Percentiles rank a stretch among this genome's conserved stretches.
Conservation (phyloP, 2,888 invertebrate species). For the Xestoiulus laeticollis region DNA sequence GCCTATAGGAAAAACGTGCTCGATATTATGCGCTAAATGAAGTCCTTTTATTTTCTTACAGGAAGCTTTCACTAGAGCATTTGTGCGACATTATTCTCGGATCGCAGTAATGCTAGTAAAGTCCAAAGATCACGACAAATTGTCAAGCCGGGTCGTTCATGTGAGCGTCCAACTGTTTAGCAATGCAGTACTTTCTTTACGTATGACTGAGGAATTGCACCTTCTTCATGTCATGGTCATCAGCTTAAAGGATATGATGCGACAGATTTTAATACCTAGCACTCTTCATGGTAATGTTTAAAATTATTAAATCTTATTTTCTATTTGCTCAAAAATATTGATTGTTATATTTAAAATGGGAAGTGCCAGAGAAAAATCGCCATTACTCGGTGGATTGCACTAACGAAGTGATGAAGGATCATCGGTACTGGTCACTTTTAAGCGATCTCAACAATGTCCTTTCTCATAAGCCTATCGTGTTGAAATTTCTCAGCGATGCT, state of each 20-base stretch:
- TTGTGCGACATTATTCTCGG: constrained; percentile 95
- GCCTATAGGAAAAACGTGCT: no score
- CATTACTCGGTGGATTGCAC: constrained; percentile 94
- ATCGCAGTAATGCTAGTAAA: constrained; percentile 90
- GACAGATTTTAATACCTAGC: constrained; percentile 86
- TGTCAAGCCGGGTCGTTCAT: constrained; percentile 96
- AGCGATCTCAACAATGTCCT: constrained; percentile 96
- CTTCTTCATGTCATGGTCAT: constrained; percentile 93
- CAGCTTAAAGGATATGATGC: constrained; percentile 91
- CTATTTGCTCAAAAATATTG: background rate
- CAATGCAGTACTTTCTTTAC: constrained; percentile 87
- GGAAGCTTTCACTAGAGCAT: constrained; percentile 92
- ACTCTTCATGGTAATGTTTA: constrained; percentile 79
- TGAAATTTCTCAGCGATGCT: constrained; percentile 83
- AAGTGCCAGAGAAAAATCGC: constrained; percentile 69
- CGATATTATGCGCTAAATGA: no score
- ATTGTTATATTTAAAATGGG: constrained; percentile 1
- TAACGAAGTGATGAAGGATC: constrained; percentile 92
- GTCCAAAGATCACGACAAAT: constrained; percentile 85
- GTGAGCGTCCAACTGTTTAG: constrained; percentile 96
- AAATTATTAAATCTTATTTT: background rate
- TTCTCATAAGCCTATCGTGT: constrained; percentile 89
- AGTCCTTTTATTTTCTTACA: constrained; percentile 57
- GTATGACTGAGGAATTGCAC: constrained; percentile 90
- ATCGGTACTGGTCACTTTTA: constrained; percentile 97